phyloP scores from a whole-genome alignment of 2,888 invertebrate species.

The Platerodrilus igneus region DNA sequence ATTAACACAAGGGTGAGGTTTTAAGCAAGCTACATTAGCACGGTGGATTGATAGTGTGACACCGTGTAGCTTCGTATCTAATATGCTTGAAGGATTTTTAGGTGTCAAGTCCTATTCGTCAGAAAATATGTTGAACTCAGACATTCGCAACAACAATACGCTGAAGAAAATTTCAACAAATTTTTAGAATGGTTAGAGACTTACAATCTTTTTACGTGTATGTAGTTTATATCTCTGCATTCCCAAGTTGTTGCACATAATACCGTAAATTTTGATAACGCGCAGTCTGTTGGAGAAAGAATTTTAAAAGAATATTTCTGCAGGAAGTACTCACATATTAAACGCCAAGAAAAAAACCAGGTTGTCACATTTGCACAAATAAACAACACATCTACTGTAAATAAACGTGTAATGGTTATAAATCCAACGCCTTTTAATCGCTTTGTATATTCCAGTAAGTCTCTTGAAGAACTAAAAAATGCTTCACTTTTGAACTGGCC shows the following conservation, averaged over 20 bases:
- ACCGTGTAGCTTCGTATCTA: not conserved
- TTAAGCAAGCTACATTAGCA: conserved; percentile 3
- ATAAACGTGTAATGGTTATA: no score
- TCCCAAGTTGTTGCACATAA: conserved; percentile 1
- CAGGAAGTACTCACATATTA: no score
- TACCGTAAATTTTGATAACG: conserved; percentile 2
- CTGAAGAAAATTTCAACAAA: conserved; percentile 1
- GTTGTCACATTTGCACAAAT: no score
- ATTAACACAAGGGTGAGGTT: conserved; percentile 5
- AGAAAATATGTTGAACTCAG: conserved; percentile 3
- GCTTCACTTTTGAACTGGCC: no score
- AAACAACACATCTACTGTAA: no score
- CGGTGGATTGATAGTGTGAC: conserved; percentile 5
- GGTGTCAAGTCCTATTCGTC: conserved; percentile 1
- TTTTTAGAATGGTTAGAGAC: conserved; percentile 5
- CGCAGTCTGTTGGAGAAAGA: conserved; percentile 1
- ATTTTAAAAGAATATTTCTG: conserved; percentile 2
- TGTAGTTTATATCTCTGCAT: not conserved
- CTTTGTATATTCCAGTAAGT: no score
- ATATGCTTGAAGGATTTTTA: conserved; percentile 2
- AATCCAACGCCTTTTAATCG: no score
- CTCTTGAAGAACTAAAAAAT: no score
- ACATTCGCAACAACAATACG: conserved; percentile 1
- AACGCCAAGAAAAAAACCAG: no score
- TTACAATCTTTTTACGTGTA: conserved; percentile 4